These are phyloP conservation scores for Latrodectus geometricus DNA, from an alignment of 1,140 invertebrate genomes.

Conservation along the genomic window DNA sequence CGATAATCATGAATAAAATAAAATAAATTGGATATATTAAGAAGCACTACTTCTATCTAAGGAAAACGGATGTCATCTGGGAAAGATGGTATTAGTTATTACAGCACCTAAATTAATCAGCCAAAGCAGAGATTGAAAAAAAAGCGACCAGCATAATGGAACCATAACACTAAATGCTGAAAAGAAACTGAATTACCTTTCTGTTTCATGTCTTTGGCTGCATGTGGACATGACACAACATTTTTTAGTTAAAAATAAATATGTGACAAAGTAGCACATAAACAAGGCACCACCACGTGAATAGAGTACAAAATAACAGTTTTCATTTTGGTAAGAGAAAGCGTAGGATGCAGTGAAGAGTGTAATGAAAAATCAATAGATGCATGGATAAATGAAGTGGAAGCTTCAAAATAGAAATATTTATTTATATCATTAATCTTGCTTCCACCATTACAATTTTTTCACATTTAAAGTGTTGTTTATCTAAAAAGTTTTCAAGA, in stretches of 20 bases:
- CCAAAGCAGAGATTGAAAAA: constrained; percentile 54
- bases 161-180: constrained; percentile 43
- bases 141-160: constrained; percentile 42
- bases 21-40: not conserved
- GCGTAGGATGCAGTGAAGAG: not conserved
- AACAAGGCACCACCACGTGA: constrained; percentile 23
- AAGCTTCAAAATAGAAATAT: too few species aligned
- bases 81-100: not conserved
- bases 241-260: constrained; percentile 44
- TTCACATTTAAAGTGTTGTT: too few species aligned
- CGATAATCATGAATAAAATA: not conserved
- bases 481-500: too few species aligned
- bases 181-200: constrained; percentile 56
- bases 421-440: too few species aligned
- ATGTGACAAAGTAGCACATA: constrained; percentile 8
- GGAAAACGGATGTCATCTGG: not conserved
- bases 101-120: constrained; percentile 50
- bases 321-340: not conserved
- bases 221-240: constrained; percentile 54
- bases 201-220: constrained; percentile 61
- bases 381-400: not conserved
- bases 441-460: too few species aligned
- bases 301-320: constrained; percentile 2
- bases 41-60: constrained; percentile 48
- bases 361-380: not conserved